These are phyloP conservation scores for Acomys russatus DNA, from an alignment of 2,797 vertebrate species.

Conservation along the genomic window DNA sequence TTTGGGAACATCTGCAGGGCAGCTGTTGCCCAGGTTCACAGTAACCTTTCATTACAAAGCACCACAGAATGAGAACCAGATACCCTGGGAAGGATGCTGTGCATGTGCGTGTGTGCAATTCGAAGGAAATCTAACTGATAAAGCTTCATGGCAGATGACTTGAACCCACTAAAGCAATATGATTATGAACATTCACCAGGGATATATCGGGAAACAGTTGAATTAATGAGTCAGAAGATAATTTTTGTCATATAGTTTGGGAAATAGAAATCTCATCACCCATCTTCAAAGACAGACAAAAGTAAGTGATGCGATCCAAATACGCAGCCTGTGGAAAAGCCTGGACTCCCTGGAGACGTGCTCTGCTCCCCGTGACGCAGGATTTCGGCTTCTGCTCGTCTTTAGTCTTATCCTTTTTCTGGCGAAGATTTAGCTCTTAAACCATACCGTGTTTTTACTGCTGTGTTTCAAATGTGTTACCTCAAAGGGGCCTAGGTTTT, in stretches of 20 bases:
- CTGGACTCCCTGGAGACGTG: neutral
- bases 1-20: constrained; percentile 51
- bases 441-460: neutral
- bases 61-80: constrained; percentile 74
- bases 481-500: neutral
- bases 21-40: constrained; percentile 65
- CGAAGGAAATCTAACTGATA: constrained; percentile 52
- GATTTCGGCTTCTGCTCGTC: neutral
- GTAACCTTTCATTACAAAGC: constrained; percentile 65
- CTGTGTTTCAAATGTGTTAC: neutral
- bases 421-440: neutral
- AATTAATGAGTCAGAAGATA: constrained; percentile 16
- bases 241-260: constrained; percentile 9
- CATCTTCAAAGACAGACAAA: constrained; percentile 18
- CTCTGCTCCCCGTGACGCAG: neutral
- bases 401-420: neutral
- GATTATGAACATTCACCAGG: constrained; percentile 1
- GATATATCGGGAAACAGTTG: constrained; percentile 14
- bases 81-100: neutral
- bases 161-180: constrained; percentile 33
- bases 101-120: neutral
- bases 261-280: constrained; percentile 28
- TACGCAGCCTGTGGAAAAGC: constrained; percentile 1
- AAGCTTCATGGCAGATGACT: constrained; percentile 54
- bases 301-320: neutral